Percentiles rank a stretch among this genome's conserved stretches.
Evolutionary conservation across 2,797 vertebrate species (phyloP).

Genomic region (Ptychobarbus kaznakovi): DNA sequence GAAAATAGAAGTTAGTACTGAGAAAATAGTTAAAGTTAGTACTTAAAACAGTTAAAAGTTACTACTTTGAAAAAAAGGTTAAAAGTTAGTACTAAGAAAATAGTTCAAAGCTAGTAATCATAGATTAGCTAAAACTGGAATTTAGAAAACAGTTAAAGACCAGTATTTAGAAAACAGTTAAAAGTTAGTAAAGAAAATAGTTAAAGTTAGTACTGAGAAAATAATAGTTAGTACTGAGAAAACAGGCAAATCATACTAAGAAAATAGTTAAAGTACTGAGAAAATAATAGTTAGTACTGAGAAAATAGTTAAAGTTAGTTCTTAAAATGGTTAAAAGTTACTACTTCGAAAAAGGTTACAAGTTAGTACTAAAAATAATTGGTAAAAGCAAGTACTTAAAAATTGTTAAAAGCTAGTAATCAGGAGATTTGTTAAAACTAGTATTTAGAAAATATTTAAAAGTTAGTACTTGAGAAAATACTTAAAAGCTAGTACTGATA

Average conservation of each 20-base stretch:
- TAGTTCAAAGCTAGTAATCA: too few relatives aligned
- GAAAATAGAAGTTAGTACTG: too few relatives aligned
- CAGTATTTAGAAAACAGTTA: not conserved
- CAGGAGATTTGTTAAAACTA: not conserved
- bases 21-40: too few relatives aligned
- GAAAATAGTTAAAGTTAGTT: not conserved
- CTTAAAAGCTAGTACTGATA: not conserved
- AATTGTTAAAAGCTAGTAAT: not conserved
- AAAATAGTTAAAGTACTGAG: not conserved
- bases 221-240: not conserved
- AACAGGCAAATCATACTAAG: too few relatives aligned
- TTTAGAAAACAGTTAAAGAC: too few relatives aligned
- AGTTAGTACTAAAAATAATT: not conserved
- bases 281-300: too few relatives aligned
- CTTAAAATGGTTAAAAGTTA: not conserved
- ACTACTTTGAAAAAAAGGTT: not conserved
- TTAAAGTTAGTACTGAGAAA: not conserved
- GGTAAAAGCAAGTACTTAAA: not conserved
- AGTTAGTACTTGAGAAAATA: not conserved
- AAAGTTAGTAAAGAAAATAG: not conserved
- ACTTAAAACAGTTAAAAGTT: too few relatives aligned
- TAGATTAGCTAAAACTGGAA: too few relatives aligned
- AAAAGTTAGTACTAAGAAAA: not conserved
- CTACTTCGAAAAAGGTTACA: not conserved
- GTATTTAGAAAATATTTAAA: not conserved